These are phyloP conservation scores for Leptopterna dolabrata DNA, from an alignment of 2,888 invertebrate genomes.

Conservation along the genomic window DNA sequence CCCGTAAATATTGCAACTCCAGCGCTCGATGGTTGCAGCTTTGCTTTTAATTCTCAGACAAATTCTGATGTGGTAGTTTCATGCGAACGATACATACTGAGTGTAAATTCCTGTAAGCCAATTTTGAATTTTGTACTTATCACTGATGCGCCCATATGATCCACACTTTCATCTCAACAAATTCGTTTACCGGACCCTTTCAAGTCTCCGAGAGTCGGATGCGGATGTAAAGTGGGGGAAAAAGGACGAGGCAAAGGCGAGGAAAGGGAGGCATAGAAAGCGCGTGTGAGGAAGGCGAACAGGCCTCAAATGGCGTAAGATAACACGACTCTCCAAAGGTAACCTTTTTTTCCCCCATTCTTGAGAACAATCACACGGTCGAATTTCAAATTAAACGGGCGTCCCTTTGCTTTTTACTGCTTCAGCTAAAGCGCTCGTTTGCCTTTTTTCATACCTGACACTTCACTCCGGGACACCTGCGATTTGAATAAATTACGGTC, in stretches of 20 bases:
- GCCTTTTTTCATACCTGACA: background rate
- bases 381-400: background rate
- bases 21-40: no score
- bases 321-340: background rate
- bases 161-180: background rate
- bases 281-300: background rate
- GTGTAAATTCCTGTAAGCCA: no score
- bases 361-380: background rate
- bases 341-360: background rate
- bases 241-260: background rate
- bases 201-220: background rate
- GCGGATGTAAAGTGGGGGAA: background rate
- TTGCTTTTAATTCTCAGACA: no score
- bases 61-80: no score
- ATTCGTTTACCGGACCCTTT: background rate
- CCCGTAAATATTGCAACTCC: no score
- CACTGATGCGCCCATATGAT: no score
- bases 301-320: background rate
- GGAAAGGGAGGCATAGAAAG: background rate
- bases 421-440: background rate
- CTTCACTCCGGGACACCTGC: background rate
- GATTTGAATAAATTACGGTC: constrained; percentile 5
- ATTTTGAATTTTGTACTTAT: no score
- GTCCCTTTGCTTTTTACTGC: background rate
- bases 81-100: no score